Base-by-base conservation (phyloP, 1,140 invertebrate genomes). In the Penaeus japonicus region DNA sequence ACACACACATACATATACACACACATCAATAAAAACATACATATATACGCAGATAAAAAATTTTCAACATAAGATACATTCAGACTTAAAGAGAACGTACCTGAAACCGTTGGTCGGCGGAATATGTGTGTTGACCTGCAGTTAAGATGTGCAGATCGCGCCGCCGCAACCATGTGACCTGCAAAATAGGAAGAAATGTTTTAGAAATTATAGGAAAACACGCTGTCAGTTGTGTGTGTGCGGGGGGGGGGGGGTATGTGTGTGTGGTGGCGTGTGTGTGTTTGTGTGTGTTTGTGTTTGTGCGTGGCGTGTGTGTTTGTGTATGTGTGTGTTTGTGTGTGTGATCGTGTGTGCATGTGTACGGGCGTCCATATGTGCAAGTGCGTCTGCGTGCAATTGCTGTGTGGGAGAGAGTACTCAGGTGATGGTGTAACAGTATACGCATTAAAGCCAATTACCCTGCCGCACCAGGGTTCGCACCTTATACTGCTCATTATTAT, bases 81-180 rank as follows among this genome's bases (percentile, higher is more conserved):
- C 5, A 47, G 4, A 10, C 10, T 47, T 1, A 15, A 15, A 47
- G 1, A 0, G 24, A 24, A 10, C 70, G 4, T 73, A 73, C 70
- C 70, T 73, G 70, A 73, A 73, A 73, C n/a, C 70, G 18, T 24
- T 73, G 70, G 70, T 73, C 70, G 12, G 70, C 70, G 17, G 70
- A 73, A n/a, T 73, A 73, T 1, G 70, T 73, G 70, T 73, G 70
- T 27, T 24, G 70, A 32, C 70, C 70, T 32, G 24, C 70, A 27
- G 70, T 73, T 32, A 73, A 73, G 70, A 73, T 73, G 70, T 73
- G 70, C 70, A 73, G 70, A n/a, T 73, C 70, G 35, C 70, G 70
- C 30, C 70, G 27, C 35, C 70, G 18, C 4, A 73, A 24, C 70
- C 70, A 73, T 32, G 70, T 73, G n/a, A 73, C 70, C 70, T 73